phyloP scores from a whole-genome alignment of 2,113 vertebrate species.

The Labeo rohita region DNA sequence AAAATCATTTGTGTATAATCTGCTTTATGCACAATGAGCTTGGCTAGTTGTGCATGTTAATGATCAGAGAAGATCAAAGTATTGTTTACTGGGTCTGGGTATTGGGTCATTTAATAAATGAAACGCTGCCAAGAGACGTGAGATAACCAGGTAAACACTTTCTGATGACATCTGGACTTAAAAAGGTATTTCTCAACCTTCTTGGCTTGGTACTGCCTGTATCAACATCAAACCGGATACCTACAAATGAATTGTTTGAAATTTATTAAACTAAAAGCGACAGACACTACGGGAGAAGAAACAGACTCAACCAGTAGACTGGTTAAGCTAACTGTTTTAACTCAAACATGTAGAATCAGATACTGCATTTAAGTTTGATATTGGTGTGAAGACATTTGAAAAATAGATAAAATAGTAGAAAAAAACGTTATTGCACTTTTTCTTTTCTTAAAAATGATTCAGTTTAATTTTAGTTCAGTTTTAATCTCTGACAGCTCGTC shows the following conservation, averaged over 20 bases:
- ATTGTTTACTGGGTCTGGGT: no score
- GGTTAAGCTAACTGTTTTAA: not conserved
- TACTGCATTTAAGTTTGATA: not conserved
- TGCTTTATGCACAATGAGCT: not conserved
- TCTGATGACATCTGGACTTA: constrained; percentile 16
- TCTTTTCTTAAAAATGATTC: not conserved
- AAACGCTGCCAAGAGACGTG: not conserved
- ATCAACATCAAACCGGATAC: not conserved
- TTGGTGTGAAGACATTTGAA: not conserved
- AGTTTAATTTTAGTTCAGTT: not conserved
- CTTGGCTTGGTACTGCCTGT: not conserved
- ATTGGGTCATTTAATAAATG: not conserved
- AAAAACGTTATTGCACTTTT: not conserved
- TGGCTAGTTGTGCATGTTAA: not conserved
- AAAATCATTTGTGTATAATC: not conserved
- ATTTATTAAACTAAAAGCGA: not conserved
- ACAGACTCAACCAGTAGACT: not conserved
- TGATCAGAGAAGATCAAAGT: constrained; percentile 2
- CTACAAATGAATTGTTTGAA: not conserved
- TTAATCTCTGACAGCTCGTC: not conserved
- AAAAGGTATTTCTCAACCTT: not conserved
- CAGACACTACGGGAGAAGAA: not conserved
- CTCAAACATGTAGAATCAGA: not conserved
- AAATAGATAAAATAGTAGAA: not conserved
- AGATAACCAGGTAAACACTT: not conserved